Evolutionary conservation across 2,797 vertebrate genomes (phyloP).

Genomic region (Nyctalus aviator): DNA sequence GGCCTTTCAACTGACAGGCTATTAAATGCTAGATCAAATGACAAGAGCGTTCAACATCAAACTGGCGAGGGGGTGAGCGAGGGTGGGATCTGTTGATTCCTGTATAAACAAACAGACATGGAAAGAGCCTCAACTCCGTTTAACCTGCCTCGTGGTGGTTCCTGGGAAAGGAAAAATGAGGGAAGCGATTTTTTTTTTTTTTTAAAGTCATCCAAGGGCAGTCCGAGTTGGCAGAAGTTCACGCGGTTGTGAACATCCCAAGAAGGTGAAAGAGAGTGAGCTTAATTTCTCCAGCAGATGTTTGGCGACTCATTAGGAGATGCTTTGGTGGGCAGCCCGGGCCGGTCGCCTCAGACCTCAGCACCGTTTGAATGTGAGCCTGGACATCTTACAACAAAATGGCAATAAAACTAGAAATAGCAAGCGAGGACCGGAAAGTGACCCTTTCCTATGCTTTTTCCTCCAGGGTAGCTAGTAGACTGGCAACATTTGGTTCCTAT

Average conservation of each 20-base stretch:
- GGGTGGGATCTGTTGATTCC: constrained; percentile 77
- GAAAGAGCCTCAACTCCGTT: constrained; percentile 77
- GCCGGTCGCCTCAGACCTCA: not conserved
- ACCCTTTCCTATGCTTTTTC: not conserved
- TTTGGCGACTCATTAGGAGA: constrained; percentile 57
- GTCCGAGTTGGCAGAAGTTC: constrained; percentile 51
- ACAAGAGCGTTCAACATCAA: constrained; percentile 87
- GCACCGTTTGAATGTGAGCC: not conserved
- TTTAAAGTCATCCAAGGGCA: constrained; percentile 38
- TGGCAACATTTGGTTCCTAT: not conserved
- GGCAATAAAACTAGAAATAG: constrained; percentile 41
- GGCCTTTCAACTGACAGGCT: constrained; percentile 86
- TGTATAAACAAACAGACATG: constrained; percentile 84
- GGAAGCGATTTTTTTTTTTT: not conserved
- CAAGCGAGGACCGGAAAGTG: not conserved
- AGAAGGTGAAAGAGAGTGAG: constrained; percentile 51
- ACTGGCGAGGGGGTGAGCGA: constrained; percentile 85
- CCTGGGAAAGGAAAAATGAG: not conserved
- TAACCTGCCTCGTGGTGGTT: constrained; percentile 77
- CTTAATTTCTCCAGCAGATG: constrained; percentile 66
- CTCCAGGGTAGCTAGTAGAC: not conserved
- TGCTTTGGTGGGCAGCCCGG: not conserved
- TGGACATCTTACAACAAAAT: constrained; percentile 19
- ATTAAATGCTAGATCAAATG: constrained; percentile 88
- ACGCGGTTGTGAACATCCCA: not conserved